Evolutionary conservation across 2,888 invertebrate species (phyloP).

Genomic region (Cataglyphis cursor): DNA sequence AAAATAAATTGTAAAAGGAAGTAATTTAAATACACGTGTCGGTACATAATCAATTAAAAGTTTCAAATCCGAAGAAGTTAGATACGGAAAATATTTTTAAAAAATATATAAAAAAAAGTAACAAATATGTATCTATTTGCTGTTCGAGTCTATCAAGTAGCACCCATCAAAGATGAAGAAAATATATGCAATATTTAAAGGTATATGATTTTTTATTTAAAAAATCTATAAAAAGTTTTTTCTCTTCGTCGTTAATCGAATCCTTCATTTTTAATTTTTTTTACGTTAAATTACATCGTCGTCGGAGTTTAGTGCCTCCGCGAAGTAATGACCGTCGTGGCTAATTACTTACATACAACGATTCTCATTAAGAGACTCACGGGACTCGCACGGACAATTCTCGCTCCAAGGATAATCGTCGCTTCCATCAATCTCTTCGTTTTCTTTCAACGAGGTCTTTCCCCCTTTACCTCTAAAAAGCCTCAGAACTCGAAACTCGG

Average conservation of each 20-base stretch:
- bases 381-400: background rate
- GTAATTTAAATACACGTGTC: background rate
- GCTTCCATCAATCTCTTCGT: background rate
- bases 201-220: background rate
- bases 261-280: constrained; percentile 19
- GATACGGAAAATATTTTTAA: background rate
- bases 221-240: background rate
- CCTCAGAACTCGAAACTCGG: background rate
- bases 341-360: constrained; percentile 45
- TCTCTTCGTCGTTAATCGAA: background rate
- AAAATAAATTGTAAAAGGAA: background rate
- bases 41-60: background rate
- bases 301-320: background rate
- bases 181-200: background rate
- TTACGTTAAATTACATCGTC: constrained; percentile 23
- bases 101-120: background rate
- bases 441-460: background rate
- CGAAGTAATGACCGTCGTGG: constrained; percentile 30
- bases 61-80: background rate
- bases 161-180: too few relatives aligned
- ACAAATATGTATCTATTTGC: background rate
- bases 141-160: too few relatives aligned
- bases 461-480: background rate
- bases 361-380: constrained; percentile 45
- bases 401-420: background rate